A percentile compares a stretch with the other conserved stretches of the same genome.
phyloP scores from a whole-genome alignment of 2,888 invertebrate species.

The Cremastobaeus sp. region DNA sequence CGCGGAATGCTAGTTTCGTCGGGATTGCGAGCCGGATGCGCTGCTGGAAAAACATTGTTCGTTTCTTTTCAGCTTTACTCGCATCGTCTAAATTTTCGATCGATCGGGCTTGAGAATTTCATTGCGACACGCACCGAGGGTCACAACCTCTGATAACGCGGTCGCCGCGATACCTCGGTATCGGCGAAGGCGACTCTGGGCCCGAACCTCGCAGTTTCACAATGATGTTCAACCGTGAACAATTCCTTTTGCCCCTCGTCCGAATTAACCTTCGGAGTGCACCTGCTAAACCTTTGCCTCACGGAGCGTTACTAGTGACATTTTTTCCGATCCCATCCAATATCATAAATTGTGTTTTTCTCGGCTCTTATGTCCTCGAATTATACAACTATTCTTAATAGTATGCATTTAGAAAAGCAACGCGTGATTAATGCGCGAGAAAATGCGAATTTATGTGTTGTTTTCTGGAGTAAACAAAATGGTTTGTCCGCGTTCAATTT shows the following conservation, averaged over 20 bases:
- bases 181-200: too few relatives aligned
- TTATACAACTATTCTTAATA: conserved; percentile 35
- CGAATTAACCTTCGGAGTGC: conserved; percentile 2
- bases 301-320: conserved; percentile 1
- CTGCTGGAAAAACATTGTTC: too few relatives aligned
- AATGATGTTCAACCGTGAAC: conserved; percentile 2
- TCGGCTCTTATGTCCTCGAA: conserved; percentile 27
- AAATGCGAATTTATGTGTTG: conserved; percentile 7
- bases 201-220: conserved; percentile 2
- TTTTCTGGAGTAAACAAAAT: not conserved
- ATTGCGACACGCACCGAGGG: conserved; percentile 54
- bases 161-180: conserved; percentile 2
- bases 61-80: too few relatives aligned
- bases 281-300: not conserved
- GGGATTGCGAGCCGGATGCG: too few relatives aligned
- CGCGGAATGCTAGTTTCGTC: too few relatives aligned
- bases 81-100: not conserved
- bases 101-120: not conserved
- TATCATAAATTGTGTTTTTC: conserved; percentile 30
- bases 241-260: not conserved
- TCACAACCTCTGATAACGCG: conserved; percentile 66
- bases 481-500: too few relatives aligned
- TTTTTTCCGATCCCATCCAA: conserved; percentile 17
- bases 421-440: conserved; percentile 7
- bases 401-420: conserved; percentile 9